These are phyloP conservation scores for Clamator glandarius DNA, from an alignment of 2,797 vertebrate species.

Conservation along the genomic window DNA sequence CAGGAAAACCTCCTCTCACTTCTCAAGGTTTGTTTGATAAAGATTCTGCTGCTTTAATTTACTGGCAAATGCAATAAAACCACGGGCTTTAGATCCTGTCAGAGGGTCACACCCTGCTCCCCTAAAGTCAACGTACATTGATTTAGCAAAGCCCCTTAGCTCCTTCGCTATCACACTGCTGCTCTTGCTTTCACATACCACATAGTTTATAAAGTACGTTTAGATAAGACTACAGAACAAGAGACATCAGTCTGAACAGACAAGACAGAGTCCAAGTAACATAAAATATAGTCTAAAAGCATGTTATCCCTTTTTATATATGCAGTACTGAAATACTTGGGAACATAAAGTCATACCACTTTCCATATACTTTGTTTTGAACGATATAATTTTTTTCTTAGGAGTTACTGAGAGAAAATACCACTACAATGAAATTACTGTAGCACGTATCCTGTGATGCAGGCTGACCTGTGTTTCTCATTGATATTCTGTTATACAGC, in stretches of 20 bases:
- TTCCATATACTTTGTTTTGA: not conserved
- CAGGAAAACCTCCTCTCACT: not conserved
- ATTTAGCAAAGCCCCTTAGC: not conserved
- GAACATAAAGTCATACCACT: not conserved
- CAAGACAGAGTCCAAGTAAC: not conserved
- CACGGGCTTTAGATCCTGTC: not conserved
- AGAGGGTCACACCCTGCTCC: not conserved
- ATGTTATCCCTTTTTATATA: not conserved
- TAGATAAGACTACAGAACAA: not conserved
- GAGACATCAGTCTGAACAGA: not conserved
- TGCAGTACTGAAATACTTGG: accelerated
- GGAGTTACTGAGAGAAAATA: not conserved
- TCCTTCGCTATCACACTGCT: not conserved
- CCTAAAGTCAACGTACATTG: not conserved
- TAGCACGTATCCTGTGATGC: not conserved
- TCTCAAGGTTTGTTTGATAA: not conserved
- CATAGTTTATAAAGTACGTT: not conserved
- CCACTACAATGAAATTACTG: not conserved
- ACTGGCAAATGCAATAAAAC: not conserved
- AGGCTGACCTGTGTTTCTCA: not conserved
- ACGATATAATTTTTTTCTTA: not conserved
- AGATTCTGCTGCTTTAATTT: not conserved
- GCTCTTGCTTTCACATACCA: not conserved
- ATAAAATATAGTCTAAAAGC: not conserved
- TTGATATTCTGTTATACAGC: not conserved